Base-by-base conservation (phyloP, 2,888 invertebrate genomes). In the Dione vanillae region DNA sequence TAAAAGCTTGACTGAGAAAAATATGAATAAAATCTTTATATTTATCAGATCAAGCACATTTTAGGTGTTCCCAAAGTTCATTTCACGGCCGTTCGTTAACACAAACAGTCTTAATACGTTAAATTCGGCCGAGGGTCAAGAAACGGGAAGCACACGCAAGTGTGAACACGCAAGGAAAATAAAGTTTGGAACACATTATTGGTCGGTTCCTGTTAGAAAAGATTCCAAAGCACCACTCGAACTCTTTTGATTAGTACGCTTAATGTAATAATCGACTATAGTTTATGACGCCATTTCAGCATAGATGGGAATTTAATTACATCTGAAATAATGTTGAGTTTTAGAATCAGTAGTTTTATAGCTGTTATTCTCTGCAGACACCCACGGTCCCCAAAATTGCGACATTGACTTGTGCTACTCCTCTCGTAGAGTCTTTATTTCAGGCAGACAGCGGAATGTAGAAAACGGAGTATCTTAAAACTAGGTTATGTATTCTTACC, bases 21-120 rank as follows among this genome's bases (percentile, higher is more conserved):
- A 14, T 20, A 45, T 3, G 7, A 19, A 40, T n/a, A 43, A 27
- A 43, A 54, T 52, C 20, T 54, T 20, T n/a, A 19, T 37, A 40
- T 7, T 35, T 58, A 40, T 49, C 58, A 37, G 56, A 49, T 43
- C 10, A 16, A 37, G 40, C 12, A 70, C 78, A 78, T 79, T 78
- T 79, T 77, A 80, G 74, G 71, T 54, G 70, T 70, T 69, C 58
- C 65, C 61, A 72, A 72, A 70, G 73, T 73, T 72, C 77, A 66
- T 71, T 69, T 80, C 80, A 80, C 76, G 81, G 79, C 75, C 79
- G 78, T 79, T 77, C 79, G 76, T 81, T 80, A 77, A 71, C 81
- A 79, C 75, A 79, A 78, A 81, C 77, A 74, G 69, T 71, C 75
- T 78, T 78, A 79, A 80, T 78, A 78, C 71, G 74, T 76, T 75